phyloP scores from a whole-genome alignment of 2,113 vertebrate genomes.

The Tragelaphus scriptus region DNA sequence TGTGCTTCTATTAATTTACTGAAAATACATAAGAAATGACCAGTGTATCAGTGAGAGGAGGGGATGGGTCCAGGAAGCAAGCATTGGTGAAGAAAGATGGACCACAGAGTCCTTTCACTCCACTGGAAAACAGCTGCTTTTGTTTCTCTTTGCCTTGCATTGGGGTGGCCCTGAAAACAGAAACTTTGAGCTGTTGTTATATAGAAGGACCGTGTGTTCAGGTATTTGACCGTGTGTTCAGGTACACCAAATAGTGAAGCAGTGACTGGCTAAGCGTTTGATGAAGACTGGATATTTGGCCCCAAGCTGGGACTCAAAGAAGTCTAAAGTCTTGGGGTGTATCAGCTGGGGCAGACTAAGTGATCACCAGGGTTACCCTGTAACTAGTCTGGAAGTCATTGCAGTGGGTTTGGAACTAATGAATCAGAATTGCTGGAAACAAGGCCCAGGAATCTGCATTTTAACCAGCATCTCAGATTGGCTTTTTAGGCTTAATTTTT shows the following conservation, averaged over 20 bases:
- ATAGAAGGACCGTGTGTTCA: not conserved
- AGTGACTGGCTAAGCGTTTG: not conserved
- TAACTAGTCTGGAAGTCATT: not conserved
- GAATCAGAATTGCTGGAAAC: not conserved
- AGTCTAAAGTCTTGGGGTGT: not conserved
- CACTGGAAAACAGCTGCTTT: not conserved
- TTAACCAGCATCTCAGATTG: not conserved
- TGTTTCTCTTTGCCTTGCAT: not conserved
- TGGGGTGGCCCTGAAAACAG: not conserved
- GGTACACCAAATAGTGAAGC: not conserved
- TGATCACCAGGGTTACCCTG: not conserved
- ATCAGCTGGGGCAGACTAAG: not conserved
- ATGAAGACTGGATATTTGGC: not conserved
- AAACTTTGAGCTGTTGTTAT: not conserved
- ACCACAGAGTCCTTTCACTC: not conserved
- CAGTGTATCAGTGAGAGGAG: not conserved
- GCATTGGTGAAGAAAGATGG: not conserved
- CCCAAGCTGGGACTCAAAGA: not conserved
- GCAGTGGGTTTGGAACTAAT: not conserved
- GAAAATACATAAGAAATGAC: not conserved
- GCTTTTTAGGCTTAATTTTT: not conserved
- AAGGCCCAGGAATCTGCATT: not conserved
- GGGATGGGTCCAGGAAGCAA: not conserved
- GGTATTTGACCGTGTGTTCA: not conserved
- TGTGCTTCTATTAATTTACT: not conserved